These are phyloP conservation scores for Colletes latitarsis DNA, from an alignment of 1,140 invertebrate genomes.

Conservation along the genomic window DNA sequence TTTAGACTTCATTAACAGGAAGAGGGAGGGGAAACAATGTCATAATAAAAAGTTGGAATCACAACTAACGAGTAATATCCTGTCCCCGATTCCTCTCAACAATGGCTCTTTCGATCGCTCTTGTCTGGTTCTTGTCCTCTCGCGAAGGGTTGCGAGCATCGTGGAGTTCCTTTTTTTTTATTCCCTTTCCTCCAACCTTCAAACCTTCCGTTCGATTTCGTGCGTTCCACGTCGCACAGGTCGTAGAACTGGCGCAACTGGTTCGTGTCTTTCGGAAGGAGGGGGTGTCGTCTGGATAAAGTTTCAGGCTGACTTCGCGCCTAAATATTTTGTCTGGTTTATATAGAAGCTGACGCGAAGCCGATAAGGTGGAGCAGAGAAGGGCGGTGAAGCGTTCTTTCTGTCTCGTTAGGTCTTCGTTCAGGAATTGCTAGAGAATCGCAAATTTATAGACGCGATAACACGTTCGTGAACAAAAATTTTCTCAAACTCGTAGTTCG, in stretches of 20 bases:
- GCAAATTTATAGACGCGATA: not conserved
- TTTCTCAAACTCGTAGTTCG: no score
- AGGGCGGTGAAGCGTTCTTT: not conserved
- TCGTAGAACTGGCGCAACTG: constrained; percentile 10
- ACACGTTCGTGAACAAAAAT: no score
- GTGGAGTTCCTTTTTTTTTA: not conserved
- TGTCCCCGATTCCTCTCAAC: constrained; percentile 38
- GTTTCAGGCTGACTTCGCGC: constrained; percentile 18
- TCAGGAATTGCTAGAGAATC: not conserved
- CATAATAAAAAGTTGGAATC: constrained; percentile 45
- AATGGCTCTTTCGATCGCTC: constrained; percentile 43
- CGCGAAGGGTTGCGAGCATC: constrained; percentile 15
- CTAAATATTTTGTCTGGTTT: constrained; percentile 64
- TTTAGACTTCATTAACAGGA: constrained; percentile 21
- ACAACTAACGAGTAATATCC: constrained; percentile 50
- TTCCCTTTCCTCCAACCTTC: no score
- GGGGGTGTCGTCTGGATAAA: constrained; percentile 28
- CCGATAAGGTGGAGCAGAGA: constrained; percentile 1
- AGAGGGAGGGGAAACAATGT: constrained; percentile 26
- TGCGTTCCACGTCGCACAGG: not conserved
- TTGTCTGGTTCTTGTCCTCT: constrained; percentile 31
- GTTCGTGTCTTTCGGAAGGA: constrained; percentile 14
- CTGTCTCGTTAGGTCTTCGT: constrained; percentile 3
- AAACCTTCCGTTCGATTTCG: constrained; percentile 4
- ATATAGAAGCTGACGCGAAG: constrained; percentile 45